phyloP scores from a whole-genome alignment of 2,888 invertebrate species.

The Lutraria lutraria region DNA sequence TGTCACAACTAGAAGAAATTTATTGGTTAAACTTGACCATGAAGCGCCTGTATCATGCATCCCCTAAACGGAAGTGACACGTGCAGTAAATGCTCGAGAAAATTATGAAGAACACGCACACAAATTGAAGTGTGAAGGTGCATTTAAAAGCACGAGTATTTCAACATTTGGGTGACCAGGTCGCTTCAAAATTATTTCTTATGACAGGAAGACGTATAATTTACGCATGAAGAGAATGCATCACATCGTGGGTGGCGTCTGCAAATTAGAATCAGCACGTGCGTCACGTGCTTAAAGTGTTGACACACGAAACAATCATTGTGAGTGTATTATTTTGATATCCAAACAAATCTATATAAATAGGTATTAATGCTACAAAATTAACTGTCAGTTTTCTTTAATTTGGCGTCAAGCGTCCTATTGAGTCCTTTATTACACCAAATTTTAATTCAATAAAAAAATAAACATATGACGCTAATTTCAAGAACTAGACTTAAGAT shows the following conservation, averaged over 20 bases:
- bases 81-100: constrained; percentile 13
- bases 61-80: neutral
- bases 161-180: constrained; percentile 12
- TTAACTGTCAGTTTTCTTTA: neutral
- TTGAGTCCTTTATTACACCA: neutral
- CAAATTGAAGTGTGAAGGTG: constrained; percentile 1
- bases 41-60: neutral
- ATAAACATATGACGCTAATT: too few relatives aligned
- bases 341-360: constrained; percentile 2
- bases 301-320: neutral
- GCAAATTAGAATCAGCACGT: neutral
- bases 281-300: constrained; percentile 22
- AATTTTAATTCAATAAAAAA: too few relatives aligned
- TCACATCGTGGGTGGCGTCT: constrained; percentile 32
- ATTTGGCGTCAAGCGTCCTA: neutral
- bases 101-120: neutral
- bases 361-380: neutral
- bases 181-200: constrained; percentile 7
- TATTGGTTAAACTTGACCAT: neutral
- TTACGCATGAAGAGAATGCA: neutral
- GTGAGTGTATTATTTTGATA: neutral
- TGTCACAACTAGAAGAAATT: neutral
- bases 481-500: too few relatives aligned
- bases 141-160: neutral
- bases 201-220: constrained; percentile 35